Base-by-base conservation (phyloP, 2,888 invertebrate genomes). In the Synergus laeviventris region DNA sequence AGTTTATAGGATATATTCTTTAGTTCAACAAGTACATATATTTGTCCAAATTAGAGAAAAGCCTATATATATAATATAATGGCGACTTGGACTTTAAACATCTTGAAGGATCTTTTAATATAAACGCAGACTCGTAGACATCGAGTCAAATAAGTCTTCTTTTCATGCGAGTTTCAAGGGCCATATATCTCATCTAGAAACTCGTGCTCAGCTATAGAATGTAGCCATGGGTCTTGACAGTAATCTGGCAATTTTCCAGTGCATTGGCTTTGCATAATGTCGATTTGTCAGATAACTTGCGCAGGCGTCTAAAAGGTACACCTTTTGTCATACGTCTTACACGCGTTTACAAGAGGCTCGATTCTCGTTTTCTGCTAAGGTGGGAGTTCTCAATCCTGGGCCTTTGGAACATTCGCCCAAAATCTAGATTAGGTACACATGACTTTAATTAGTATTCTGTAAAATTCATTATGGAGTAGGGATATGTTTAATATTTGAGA, bases 221-320 rank as follows among this genome's bases (percentile, higher is more conserved):
- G 31, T 59, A 59, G 18, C 59, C 14, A 59, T 59, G 14, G 59
- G 18, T 70, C 49, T 70, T 70, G 70, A 70, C 70, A 80, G 78
- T 77, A 76, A 79, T 73, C 78, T 74, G 76, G 74, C 79, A 78
- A 83, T 83, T 83, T 83, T 83, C 81, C 83, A 78, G 75, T 74
- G 80, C 83, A 79, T 81, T 83, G 75, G 21, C 42, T 77, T 75
- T 75, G 31, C 70, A 70, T 70, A 70, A 70, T 45, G 49, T 54
- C 36, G 70, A 70, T 70, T 70, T 70, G 70, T 24, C 70, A 70
- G 24, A 70, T 70, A 70, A 70, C 70, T 54, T 49, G 49, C 49
- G 70, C 70, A 70, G 49, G 70, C 70, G 70, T 70, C 70, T 70
- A 70, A 70, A 70, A 70, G 70, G 70, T 70, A 70, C 49, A 70